Base-by-base conservation (phyloP, 2,888 invertebrate species). In the Coelinius sp. region DNA sequence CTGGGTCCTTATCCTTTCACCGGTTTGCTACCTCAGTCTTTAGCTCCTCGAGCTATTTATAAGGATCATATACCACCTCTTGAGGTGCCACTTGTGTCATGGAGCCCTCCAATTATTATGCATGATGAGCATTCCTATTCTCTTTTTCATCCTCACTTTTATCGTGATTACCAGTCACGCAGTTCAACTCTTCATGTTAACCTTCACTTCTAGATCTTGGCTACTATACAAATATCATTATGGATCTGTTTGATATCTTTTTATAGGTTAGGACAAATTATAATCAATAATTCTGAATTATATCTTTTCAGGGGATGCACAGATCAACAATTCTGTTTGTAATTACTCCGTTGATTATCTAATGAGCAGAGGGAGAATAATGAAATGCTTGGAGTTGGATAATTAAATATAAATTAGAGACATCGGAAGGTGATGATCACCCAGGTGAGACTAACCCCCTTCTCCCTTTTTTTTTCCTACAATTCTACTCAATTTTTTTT, bases 1-100 rank as follows among this genome's bases (percentile, higher is more conserved):
- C 75, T 68, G 76, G 75, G 77, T 75, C 80, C 41, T 80, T 83
- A 81, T 82, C 79, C 78, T 31, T 46, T 27, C 25, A 24, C 31
- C 49, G 31, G 27, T 24, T 24, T 35, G 14, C n/a, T 59, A 27
- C 67, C 17, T 41, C 17, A 20, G 27, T 10, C 38, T 27, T 46
- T 35, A 35, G 22, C 56, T 67, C 59, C 17, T 49, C 59, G 31
- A 12, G 38, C 68, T 72, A 72, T 71, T 71, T 72, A 72, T 71
- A 71, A n/a, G 63, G 67, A 38, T 46, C 31, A 59, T 59, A 35
- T 35, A 12, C 24, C 25, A 53, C 53, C 53, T 53, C 44, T 38
- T 59, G 59, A 22, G 52, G 62, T 63, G 41, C 22, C 66, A 72
- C 71, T 52, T 64, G 68, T 63, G 64, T 64, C 68, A 68, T 27